These are phyloP conservation scores for Oreochromis niloticus DNA, from an alignment of 2,113 vertebrate genomes.

Conservation along the genomic window DNA sequence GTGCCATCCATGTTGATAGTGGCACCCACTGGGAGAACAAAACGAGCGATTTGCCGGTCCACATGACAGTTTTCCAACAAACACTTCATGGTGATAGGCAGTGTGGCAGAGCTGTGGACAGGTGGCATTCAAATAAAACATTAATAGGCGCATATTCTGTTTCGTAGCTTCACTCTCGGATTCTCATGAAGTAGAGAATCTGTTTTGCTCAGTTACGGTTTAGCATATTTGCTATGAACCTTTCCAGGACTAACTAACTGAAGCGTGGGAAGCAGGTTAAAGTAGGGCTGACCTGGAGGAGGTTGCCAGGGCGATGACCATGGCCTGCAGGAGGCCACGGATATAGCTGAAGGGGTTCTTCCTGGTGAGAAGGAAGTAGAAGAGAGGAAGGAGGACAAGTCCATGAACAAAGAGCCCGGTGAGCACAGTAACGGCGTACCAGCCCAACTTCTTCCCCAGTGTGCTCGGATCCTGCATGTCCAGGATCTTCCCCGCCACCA, in stretches of 20 bases:
- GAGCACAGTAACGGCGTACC: slow-evolving; percentile 82
- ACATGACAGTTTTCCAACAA: slow-evolving; percentile 84
- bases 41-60: slow-evolving; percentile 81
- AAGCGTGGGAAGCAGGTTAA: fast-evolving
- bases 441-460: slow-evolving; percentile 79
- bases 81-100: slow-evolving; percentile 90
- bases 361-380: slow-evolving; percentile 77
- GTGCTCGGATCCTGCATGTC: slow-evolving; percentile 82
- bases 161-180: neutral
- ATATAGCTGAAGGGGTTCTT: slow-evolving; percentile 84
- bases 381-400: slow-evolving; percentile 76
- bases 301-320: slow-evolving; percentile 86
- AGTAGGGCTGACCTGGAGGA: slow-evolving; percentile 79
- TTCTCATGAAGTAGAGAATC: neutral
- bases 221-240: neutral
- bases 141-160: neutral
- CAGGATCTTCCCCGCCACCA: slow-evolving; percentile 86
- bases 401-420: slow-evolving; percentile 77
- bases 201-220: neutral
- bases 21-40: slow-evolving; percentile 83
- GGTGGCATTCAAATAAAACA: neutral
- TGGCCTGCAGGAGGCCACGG: slow-evolving; percentile 81
- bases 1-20: slow-evolving; percentile 91
- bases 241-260: neutral
- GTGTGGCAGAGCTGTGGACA: slow-evolving; percentile 79